phyloP scores from a whole-genome alignment of 2,797 vertebrate species.

The Macropus fuliginosus region DNA sequence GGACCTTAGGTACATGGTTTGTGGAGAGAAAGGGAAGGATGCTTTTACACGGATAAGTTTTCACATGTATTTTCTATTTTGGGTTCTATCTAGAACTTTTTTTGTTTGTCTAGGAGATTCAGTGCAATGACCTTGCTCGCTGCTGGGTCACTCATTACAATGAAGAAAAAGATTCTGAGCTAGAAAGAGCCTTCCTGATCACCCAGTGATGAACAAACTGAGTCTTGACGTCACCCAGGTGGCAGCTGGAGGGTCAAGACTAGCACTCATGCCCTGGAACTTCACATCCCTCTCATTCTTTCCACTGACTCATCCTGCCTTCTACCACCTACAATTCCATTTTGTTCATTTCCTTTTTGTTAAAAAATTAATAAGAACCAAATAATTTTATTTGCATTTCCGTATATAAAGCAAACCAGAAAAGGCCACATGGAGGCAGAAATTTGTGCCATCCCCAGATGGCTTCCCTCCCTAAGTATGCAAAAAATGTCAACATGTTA shows the following conservation, averaged over 20 bases:
- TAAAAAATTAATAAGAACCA: neutral
- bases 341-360: neutral
- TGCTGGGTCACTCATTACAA: neutral
- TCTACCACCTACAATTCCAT: neutral
- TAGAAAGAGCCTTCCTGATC: neutral
- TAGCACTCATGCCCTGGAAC: neutral
- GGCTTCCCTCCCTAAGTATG: neutral
- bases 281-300: neutral
- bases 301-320: neutral
- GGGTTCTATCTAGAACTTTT: neutral
- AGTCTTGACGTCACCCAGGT: neutral
- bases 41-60: neutral
- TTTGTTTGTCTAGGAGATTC: neutral
- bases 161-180: neutral
- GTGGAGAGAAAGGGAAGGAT: neutral
- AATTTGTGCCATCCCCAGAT: neutral
- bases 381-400: neutral
- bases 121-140: neutral
- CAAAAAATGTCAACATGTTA: neutral
- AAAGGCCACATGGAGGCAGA: neutral
- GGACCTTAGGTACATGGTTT: neutral
- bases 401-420: neutral
- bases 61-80: neutral
- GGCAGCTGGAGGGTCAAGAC: neutral
- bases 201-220: neutral